Evolutionary conservation across 2,888 invertebrate species (phyloP).

Genomic region (Trypoxylon attenuatum): DNA sequence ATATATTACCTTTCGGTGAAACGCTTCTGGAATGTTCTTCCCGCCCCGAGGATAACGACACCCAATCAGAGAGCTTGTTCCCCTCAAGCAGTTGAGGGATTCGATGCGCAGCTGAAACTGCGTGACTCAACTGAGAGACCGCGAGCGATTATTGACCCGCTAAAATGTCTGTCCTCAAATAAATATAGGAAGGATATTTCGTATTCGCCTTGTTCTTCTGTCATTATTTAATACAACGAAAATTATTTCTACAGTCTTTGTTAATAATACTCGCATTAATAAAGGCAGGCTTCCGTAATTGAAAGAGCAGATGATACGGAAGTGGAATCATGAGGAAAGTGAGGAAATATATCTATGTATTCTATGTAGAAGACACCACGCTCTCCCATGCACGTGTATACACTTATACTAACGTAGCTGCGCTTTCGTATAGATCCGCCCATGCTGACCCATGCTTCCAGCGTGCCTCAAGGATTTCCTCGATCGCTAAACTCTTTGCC

Average conservation of each 20-base stretch:
- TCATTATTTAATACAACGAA: neutral
- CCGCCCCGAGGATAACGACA: slow-evolving; percentile 14
- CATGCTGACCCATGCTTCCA: slow-evolving; percentile 7
- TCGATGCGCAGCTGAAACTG: slow-evolving; percentile 29
- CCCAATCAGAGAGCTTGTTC: slow-evolving; percentile 49
- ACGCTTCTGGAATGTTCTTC: slow-evolving; percentile 70
- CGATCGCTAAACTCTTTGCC: too few species aligned
- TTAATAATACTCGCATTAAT: neutral
- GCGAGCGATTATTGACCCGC: slow-evolving; percentile 29
- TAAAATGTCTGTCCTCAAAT: neutral
- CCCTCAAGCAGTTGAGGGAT: neutral
- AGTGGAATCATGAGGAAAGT: slow-evolving; percentile 36
- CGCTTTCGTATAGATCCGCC: neutral
- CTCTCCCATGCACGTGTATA: neutral
- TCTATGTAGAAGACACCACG: slow-evolving; percentile 39
- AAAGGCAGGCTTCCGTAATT: slow-evolving; percentile 6
- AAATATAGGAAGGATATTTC: neutral
- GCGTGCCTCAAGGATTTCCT: slow-evolving; percentile 16
- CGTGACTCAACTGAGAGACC: slow-evolving; percentile 21
- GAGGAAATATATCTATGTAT: slow-evolving; percentile 49
- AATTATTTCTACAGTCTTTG: neutral
- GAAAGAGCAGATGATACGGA: slow-evolving; percentile 32
- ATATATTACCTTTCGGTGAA: slow-evolving; percentile 59
- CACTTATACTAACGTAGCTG: neutral
- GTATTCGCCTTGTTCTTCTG: neutral